phyloP scores from a whole-genome alignment of 2,113 vertebrate species.

The Forbesichthys papilliferus region DNA sequence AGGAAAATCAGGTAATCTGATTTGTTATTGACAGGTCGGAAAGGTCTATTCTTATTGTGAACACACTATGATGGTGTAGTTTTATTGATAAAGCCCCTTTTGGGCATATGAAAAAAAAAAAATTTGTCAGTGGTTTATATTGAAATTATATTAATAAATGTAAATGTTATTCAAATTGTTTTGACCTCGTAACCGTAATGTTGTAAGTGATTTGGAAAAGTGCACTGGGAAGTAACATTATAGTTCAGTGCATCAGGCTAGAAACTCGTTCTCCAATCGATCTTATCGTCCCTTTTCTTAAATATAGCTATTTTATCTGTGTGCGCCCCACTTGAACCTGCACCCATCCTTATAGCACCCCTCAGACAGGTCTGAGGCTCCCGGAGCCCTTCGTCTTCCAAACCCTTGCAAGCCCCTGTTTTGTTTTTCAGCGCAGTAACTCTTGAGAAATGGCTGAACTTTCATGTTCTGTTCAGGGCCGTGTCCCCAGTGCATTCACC shows the following conservation, averaged over 20 bases:
- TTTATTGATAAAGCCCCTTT: too few relatives aligned
- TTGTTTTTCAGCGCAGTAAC: background rate
- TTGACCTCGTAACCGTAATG: background rate
- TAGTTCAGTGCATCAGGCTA: background rate
- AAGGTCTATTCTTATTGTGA: too few relatives aligned
- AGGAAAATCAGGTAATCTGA: too few relatives aligned
- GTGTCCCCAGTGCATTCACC: background rate
- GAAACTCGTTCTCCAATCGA: background rate
- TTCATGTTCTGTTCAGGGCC: conserved; percentile 5
- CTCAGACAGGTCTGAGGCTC: background rate
- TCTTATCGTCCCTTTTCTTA: background rate
- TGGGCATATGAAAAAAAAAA: too few relatives aligned
- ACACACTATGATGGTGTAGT: too few relatives aligned
- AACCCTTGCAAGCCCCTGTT: background rate
- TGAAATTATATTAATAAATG: too few relatives aligned
- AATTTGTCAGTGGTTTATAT: too few relatives aligned
- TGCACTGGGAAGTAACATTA: background rate
- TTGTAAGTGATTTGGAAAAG: background rate
- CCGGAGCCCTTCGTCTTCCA: background rate
- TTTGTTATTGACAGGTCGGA: too few relatives aligned
- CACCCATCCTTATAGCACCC: background rate
- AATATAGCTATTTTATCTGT: background rate
- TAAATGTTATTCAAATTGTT: background rate
- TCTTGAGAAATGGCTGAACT: background rate
- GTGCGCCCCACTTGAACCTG: background rate